Conservation (phyloP, 2,113 vertebrate genomes). For the Bubo bubo region DNA sequence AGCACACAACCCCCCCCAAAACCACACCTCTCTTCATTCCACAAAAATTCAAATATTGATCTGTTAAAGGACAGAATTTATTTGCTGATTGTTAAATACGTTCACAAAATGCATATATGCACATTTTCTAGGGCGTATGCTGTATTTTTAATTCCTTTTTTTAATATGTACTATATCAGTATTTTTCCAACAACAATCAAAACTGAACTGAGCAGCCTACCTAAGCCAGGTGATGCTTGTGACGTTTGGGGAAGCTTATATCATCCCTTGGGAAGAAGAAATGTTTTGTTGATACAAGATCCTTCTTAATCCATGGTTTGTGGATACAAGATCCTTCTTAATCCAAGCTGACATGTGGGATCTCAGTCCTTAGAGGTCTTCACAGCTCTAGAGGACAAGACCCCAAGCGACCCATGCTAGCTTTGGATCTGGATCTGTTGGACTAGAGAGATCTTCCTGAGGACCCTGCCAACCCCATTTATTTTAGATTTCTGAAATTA, state of each 20-base stretch:
- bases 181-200: not conserved
- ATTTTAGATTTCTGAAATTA: not conserved
- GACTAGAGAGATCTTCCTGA: not conserved
- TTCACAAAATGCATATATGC: not conserved
- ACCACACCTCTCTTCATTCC: not conserved
- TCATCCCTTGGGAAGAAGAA: not conserved
- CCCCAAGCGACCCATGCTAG: fast-evolving
- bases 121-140: not conserved
- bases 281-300: not conserved
- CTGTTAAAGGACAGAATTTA: not conserved
- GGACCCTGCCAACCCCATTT: not conserved
- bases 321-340: not conserved
- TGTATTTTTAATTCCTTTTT: not conserved
- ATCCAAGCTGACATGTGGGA: not conserved
- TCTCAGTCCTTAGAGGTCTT: not conserved
- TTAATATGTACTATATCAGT: not conserved
- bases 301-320: not conserved
- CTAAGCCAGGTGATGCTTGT: not conserved
- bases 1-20: not conserved
- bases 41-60: not conserved
- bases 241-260: not conserved
- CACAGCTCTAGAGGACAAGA: not conserved
- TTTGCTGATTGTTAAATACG: not conserved
- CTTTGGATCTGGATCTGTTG: not conserved
- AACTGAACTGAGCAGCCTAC: not conserved